These are phyloP conservation scores for Solenodon paradoxus DNA, from an alignment of 2,113 vertebrate genomes.

Conservation along the genomic window DNA sequence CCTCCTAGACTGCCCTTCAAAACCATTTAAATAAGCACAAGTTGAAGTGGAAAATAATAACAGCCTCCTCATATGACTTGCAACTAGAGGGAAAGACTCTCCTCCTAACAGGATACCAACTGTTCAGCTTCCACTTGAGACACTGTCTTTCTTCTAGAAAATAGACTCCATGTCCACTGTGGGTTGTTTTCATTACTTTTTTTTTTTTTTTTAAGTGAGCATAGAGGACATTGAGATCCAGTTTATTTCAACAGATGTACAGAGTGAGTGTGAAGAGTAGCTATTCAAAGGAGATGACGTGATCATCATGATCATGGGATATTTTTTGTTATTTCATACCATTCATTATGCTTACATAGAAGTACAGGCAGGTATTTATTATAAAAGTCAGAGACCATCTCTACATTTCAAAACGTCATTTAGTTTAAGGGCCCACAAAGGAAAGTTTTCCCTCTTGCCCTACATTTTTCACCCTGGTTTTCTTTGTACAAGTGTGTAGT, in stretches of 20 bases:
- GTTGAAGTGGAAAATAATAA: slow-evolving; percentile 9
- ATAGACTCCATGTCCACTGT: neutral
- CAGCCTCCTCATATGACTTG: slow-evolving; percentile 12
- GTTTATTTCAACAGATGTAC: slow-evolving; percentile 19
- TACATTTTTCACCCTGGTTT: no score
- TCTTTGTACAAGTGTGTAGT: no score
- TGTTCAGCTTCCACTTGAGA: slow-evolving; percentile 19
- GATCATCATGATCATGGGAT: neutral
- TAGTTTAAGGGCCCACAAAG: no score
- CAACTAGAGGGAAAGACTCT: neutral
- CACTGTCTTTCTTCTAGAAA: slow-evolving; percentile 28
- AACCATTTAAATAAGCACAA: slow-evolving; percentile 5
- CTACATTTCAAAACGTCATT: no score
- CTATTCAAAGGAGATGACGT: neutral
- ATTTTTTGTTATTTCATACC: no score
- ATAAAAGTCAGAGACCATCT: no score
- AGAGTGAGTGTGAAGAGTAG: neutral
- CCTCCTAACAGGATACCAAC: neutral
- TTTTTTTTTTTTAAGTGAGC: neutral
- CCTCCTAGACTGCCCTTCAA: neutral
- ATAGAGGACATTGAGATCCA: neutral
- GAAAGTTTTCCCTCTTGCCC: no score
- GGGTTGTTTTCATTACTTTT: slow-evolving; percentile 39
- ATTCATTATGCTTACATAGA: no score
- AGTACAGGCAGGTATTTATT: no score